Evolutionary conservation across 2,113 vertebrate species (phyloP).

Genomic region (Corvus moneduloides): DNA sequence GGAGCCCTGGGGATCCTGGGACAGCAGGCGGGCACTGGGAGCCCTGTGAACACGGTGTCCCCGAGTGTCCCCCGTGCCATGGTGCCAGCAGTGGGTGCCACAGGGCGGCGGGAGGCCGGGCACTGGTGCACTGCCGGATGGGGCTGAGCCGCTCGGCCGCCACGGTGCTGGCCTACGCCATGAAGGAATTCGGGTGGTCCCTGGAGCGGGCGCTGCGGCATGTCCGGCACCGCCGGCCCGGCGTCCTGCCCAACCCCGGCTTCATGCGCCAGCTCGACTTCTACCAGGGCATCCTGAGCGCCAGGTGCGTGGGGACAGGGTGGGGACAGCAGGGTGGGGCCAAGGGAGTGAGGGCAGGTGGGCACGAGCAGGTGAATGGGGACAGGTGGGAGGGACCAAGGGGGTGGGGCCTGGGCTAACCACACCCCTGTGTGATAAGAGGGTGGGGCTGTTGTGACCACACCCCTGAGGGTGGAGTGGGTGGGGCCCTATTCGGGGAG

Average conservation of each 20-base stretch:
- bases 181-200: conserved; percentile 89
- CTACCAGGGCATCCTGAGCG: conserved; percentile 90
- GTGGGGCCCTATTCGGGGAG: fast-evolving
- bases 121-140: conserved; percentile 96
- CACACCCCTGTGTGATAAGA: fast-evolving
- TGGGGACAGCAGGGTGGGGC: neutral
- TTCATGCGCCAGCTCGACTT: conserved; percentile 92
- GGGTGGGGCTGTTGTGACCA: fast-evolving
- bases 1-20: too few species aligned
- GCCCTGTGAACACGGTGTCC: too few species aligned
- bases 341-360: conserved; percentile 58
- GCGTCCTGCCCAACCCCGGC: conserved; percentile 87
- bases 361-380: neutral
- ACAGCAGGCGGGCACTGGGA: neutral
- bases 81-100: neutral
- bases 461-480: fast-evolving
- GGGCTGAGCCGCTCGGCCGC: conserved; percentile 92
- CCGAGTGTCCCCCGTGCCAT: fast-evolving
- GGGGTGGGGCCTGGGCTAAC: too few species aligned
- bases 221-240: conserved; percentile 79
- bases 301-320: conserved; percentile 76
- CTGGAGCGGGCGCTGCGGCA: conserved; percentile 81
- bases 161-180: conserved; percentile 89
- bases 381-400: neutral
- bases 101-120: conserved; percentile 79